Evolutionary conservation across 2,888 invertebrate species (phyloP), one percentile per base, ranked within the genome.

Genomic region (Lasioglossum oenotherae): DNA sequence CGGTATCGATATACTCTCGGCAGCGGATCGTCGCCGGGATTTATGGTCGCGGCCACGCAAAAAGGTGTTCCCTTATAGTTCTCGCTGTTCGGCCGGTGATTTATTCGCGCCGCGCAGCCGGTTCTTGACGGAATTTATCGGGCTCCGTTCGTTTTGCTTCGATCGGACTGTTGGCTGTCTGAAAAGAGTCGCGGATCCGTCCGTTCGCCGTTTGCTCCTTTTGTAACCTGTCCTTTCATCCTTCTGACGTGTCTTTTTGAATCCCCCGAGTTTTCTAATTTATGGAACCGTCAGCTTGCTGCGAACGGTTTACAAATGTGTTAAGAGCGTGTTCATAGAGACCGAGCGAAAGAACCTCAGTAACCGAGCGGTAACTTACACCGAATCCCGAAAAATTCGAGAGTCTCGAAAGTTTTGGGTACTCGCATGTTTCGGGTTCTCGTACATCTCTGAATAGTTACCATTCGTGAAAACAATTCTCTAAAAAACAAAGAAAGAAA

Each of bases 101-200:
- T 85, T 82, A 85, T 80, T 80, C 74, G 83, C 60, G 74, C 69
- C 46, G 69, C 60, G 44, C 76, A 35, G 80, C 77, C 74, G 80
- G 79, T 76, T 83, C 85, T 83, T 73, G 46, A 76, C 67, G 83
- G 80, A 80, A 85, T 85, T 85, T 83, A 83, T 80, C 85, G 77
- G 44, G 53, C 67, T 27, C 46, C 27, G 64, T 31, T 84, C 57
- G 82, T 78, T 78, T 78, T 46, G 46, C 69, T 74, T 49, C 27
- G 31, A 73, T 38, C 67, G 46, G 67, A 57, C 74, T 57, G 53
- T 35, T 19, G 57, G 23, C 44, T 60, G 49, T 80, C 71, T 72
- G 75, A 60, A 72, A 75, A 75, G 14, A 27, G 60, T 27, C 76
- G 64, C 41, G 64, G 46, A 67, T 78, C 38, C 49, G 64, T 64